phyloP scores from a whole-genome alignment of 2,888 invertebrate species.

The Galerucella pusilla region DNA sequence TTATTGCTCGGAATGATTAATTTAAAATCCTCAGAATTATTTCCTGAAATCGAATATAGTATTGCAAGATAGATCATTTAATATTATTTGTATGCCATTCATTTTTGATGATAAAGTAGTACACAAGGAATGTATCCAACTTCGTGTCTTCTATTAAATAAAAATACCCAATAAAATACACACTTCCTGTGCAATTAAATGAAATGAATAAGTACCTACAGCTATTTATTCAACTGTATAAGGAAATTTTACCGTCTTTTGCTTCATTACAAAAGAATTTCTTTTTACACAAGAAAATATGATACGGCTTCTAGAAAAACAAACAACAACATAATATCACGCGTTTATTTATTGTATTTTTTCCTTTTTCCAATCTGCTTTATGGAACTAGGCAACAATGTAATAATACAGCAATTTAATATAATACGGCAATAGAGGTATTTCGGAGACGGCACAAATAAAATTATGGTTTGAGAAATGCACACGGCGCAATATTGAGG shows the following conservation, averaged over 20 bases:
- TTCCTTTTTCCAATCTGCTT: conserved; percentile 11
- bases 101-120: no score
- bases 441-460: not conserved
- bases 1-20: no score
- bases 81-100: no score
- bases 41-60: no score
- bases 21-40: no score
- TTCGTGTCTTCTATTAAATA: no score
- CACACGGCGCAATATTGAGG: not conserved
- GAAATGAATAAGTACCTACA: no score
- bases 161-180: no score
- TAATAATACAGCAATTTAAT: not conserved
- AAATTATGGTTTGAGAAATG: not conserved
- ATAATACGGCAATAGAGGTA: not conserved
- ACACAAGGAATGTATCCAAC: no score
- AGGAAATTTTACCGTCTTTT: not conserved
- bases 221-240: not conserved
- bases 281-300: conserved; percentile 7
- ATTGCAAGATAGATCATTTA: no score
- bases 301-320: not conserved
- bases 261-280: not conserved
- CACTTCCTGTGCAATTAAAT: no score
- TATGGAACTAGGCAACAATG: conserved; percentile 5
- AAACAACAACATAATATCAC: not conserved
- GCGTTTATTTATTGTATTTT: not conserved